Conservation (phyloP, 2,888 invertebrate genomes). For the Trissoscelio sp. region DNA sequence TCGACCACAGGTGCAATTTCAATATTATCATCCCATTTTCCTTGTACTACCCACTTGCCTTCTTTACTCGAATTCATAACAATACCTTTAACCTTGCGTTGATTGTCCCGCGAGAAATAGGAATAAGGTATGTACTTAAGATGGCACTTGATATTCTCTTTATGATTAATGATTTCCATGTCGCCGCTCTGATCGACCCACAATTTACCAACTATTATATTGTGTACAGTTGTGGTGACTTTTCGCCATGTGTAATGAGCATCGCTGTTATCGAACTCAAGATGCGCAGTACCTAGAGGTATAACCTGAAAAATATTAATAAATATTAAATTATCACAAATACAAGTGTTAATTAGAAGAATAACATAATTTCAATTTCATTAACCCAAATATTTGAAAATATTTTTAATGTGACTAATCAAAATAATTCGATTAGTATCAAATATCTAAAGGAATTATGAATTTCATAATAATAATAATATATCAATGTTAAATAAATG, state of each 20-base stretch:
- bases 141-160: constrained; percentile 96
- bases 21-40: constrained; percentile 98
- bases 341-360: background rate
- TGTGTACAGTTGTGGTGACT: constrained; percentile 99
- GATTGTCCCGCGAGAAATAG: constrained; percentile 99
- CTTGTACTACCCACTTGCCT: constrained; percentile 89
- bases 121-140: constrained; percentile 99
- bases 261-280: constrained; percentile 87
- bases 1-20: constrained; percentile 96
- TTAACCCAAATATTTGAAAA: no score
- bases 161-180: constrained; percentile 97
- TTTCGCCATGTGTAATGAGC: constrained; percentile 99
- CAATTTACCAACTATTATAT: constrained; percentile 99
- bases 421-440: no score
- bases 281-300: constrained; percentile 90
- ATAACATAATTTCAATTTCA: background rate
- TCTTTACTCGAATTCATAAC: constrained; percentile 89
- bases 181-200: constrained; percentile 99
- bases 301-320: constrained; percentile 84
- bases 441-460: no score
- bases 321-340: background rate
- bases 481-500: no score
- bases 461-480: no score
- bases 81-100: constrained; percentile 93
- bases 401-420: no score